Evolutionary conservation across 2,113 vertebrate species (phyloP).

Genomic region (Dipodomys merriami): DNA sequence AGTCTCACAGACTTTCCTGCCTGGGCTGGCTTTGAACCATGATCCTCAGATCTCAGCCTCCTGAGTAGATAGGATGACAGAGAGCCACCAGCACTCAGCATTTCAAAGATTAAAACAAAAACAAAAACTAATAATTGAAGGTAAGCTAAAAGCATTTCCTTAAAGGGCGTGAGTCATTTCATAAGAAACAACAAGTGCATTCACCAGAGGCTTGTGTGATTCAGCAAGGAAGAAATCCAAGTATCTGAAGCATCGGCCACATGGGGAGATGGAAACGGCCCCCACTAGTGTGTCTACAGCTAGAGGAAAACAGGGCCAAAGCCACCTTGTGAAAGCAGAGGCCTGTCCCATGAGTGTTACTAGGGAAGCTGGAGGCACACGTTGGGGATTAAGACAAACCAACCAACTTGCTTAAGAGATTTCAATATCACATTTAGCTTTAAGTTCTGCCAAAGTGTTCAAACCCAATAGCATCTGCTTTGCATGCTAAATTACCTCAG

Average conservation of each 20-base stretch:
- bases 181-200: constrained; percentile 41
- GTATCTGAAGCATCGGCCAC: background rate
- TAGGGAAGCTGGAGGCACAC: background rate
- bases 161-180: constrained; percentile 41
- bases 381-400: background rate
- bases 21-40: too few species aligned
- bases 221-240: constrained; percentile 49
- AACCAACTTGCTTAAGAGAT: constrained; percentile 34
- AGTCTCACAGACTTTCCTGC: too few species aligned
- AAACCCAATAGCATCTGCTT: background rate
- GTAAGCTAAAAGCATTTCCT: constrained; percentile 49
- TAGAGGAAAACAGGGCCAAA: constrained; percentile 6
- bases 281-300: background rate
- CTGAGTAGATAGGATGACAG: too few species aligned
- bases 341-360: background rate
- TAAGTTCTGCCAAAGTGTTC: background rate
- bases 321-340: constrained; percentile 27
- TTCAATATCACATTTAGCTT: constrained; percentile 39
- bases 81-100: too few species aligned
- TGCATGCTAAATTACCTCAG: background rate
- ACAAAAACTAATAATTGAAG: background rate
- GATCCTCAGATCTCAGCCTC: too few species aligned
- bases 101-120: too few species aligned
- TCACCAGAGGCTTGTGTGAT: constrained; percentile 35
- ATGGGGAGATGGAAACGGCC: background rate